Base-by-base conservation (phyloP, 2,797 vertebrate species). In the Syngnathus rostellatus region DNA sequence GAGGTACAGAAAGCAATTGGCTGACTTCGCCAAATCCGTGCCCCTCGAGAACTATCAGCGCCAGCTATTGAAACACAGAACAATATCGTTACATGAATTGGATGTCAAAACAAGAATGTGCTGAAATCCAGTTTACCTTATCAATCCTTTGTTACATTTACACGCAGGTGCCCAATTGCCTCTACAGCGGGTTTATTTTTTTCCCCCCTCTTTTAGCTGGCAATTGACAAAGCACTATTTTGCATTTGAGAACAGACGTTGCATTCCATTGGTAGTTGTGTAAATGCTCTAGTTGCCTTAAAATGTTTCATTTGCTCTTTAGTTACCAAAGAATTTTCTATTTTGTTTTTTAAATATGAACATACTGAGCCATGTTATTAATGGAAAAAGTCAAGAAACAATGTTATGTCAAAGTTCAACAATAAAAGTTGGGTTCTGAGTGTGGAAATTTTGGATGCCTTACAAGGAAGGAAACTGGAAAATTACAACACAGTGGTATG, bases 281-380 rank as follows among this genome's bases (percentile, higher is more conserved):
- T 80, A 89, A 83, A 87, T 87, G 84, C 86, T 87, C 77, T 91
- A 90, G 91, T 83, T 90, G 90, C 90, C 90, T 91, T 91, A 88
- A 83, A 72, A 76, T 51, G 78, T 73, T 82, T 72, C 62, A 68
- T 82, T 83, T 82, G 58, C 72, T 62, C 72, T 77, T 83, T 89
- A 86, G 86, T 80, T 86, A 91, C 90, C 90, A 92, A 92, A 92
- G 89, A 90, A n/a, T 21, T 58, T 64, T 67, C 53, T 69, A 46
- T 66, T 68, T 77, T 82, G 71, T 51, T 62, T 21, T 21, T 10
- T 41, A 40, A 40, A 40, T 41, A 45, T 71, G 83, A 82, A 75
- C 66, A 79, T 73, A 74, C 40, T 51, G 57, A 57, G 69, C 78
- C 79, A 77, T 65, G 63, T 45, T 48, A 55, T 80, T 72, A 72